A percentile compares a stretch with the other conserved stretches of the same genome.
Evolutionary conservation across 2,888 invertebrate genomes (phyloP).

Genomic region (Carterocephalus palaemon): DNA sequence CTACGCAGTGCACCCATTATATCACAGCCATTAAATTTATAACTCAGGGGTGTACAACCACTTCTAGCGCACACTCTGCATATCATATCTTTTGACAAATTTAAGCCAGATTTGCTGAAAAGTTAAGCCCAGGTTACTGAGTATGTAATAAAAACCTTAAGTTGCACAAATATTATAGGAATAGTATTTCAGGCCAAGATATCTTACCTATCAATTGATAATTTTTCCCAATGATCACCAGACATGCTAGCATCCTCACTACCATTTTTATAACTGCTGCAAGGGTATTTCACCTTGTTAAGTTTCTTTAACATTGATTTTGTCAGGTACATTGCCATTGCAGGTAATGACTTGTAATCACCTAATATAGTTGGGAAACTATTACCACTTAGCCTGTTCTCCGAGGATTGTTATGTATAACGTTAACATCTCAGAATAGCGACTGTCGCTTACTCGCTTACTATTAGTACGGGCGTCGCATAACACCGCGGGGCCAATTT

Average conservation of each 20-base stretch:
- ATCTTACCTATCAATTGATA: conserved; percentile 46
- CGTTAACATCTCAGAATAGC: too few relatives aligned
- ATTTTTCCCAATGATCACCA: conserved; percentile 62
- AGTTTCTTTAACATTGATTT: conserved; percentile 62
- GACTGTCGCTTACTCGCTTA: too few relatives aligned
- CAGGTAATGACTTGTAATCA: not conserved
- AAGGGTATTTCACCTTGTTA: conserved; percentile 52
- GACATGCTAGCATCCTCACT: conserved; percentile 36
- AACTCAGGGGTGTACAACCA: conserved; percentile 58
- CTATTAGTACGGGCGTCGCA: too few relatives aligned
- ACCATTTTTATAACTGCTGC: conserved; percentile 36
- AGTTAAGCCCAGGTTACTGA: too few relatives aligned
- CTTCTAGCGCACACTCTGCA: conserved; percentile 65
- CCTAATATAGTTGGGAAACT: too few relatives aligned
- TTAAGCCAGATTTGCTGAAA: conserved; percentile 49
- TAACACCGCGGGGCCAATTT: too few relatives aligned
- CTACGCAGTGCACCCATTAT: conserved; percentile 61
- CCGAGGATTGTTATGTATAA: too few relatives aligned
- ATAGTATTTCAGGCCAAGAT: not conserved
- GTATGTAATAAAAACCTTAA: not conserved
- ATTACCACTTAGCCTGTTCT: too few relatives aligned
- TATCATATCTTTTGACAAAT: conserved; percentile 57
- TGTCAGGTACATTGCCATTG: conserved; percentile 67
- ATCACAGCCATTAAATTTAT: conserved; percentile 57
- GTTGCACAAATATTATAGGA: too few relatives aligned